Percentiles rank a stretch among this genome's conserved stretches.
phyloP scores from a whole-genome alignment of 2,113 vertebrate genomes.

The Rostratula benghalensis region DNA sequence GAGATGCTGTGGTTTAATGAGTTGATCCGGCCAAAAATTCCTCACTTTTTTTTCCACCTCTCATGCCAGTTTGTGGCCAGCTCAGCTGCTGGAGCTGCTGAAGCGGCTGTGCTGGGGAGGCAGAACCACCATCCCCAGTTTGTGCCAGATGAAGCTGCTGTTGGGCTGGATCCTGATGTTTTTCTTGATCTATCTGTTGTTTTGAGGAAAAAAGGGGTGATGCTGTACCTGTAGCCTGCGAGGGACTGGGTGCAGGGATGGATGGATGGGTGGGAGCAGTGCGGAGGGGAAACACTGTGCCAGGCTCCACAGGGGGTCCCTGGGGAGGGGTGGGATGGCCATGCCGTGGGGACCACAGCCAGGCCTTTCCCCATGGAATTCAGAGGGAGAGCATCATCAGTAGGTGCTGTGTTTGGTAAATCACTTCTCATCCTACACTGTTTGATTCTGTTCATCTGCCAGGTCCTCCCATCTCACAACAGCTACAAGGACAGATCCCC shows the following conservation, averaged over 20 bases:
- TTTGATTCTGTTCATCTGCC: not conserved
- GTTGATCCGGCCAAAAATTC: not conserved
- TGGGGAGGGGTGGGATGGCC: not conserved
- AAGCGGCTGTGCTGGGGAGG: not conserved
- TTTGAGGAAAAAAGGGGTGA: not conserved
- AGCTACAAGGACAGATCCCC: not conserved
- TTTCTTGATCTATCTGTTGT: not conserved
- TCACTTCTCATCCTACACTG: not conserved
- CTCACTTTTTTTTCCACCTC: not conserved
- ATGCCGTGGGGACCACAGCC: fast-evolving
- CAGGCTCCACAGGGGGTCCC: not conserved
- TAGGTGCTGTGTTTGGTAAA: not conserved
- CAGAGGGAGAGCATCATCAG: fast-evolving
- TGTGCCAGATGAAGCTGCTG: not conserved
- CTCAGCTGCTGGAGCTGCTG: not conserved
- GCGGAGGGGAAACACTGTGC: no score
- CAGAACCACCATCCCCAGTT: not conserved
- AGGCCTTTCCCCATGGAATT: fast-evolving
- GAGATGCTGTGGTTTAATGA: not conserved
- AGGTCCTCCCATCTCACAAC: not conserved
- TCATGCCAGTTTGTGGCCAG: not conserved
- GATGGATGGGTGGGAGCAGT: not conserved
- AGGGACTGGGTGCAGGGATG: not conserved
- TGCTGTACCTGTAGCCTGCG: fast-evolving
- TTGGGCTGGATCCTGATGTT: not conserved